Conservation (phyloP, 2,797 vertebrate species). For the Holocentrus rufus region DNA sequence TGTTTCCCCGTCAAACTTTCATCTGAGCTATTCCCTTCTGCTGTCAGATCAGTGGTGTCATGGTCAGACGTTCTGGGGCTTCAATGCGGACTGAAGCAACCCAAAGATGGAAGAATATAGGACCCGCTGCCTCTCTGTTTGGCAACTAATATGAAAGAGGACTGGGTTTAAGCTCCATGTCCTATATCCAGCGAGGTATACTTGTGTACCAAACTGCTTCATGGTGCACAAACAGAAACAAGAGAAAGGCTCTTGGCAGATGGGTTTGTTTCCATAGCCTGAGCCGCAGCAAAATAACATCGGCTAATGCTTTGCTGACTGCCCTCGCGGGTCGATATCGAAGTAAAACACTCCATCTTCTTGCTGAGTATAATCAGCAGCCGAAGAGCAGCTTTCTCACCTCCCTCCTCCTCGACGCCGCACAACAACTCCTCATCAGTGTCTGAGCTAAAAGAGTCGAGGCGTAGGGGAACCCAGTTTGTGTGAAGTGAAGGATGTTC, state of each 20-base stretch:
- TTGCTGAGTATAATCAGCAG: no score
- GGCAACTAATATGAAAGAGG: background rate
- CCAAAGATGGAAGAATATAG: background rate
- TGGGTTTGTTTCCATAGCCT: no score
- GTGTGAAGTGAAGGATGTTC: constrained; percentile 7
- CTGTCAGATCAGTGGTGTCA: background rate
- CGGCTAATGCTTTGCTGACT: no score
- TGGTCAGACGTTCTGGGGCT: background rate
- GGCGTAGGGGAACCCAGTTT: background rate
- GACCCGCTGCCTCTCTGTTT: background rate
- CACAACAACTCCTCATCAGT: background rate
- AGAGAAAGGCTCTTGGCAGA: no score
- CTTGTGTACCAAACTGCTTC: no score
- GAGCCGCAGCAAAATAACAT: no score
- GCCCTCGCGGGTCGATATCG: no score
- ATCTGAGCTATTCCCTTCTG: background rate
- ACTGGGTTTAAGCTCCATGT: background rate
- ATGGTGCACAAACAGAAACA: no score
- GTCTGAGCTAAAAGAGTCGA: constrained; percentile 17
- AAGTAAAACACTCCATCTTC: no score
- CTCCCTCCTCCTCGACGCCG: no score
- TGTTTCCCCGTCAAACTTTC: background rate
- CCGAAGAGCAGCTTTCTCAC: no score
- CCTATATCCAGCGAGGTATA: background rate
- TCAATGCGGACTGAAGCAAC: no score